Percentiles rank a stretch among this genome's conserved stretches.
phyloP scores from a whole-genome alignment of 2,888 invertebrate genomes.

The Drosophila kokeensis region DNA sequence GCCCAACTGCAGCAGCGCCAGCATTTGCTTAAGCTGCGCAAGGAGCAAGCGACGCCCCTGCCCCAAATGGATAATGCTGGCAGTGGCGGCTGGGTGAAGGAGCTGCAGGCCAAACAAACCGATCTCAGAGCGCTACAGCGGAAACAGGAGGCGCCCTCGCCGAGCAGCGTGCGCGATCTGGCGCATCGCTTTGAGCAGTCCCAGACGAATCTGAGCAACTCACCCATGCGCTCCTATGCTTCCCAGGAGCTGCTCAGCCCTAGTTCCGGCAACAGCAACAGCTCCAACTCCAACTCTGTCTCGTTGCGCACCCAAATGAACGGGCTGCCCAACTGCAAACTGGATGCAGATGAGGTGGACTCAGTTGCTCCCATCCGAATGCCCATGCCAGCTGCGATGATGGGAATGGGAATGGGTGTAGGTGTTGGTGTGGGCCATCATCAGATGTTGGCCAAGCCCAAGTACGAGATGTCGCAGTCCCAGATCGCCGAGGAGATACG shows the following conservation, averaged over 20 bases:
- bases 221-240: conserved; percentile 78
- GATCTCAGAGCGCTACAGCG: conserved; percentile 86
- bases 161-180: conserved; percentile 89
- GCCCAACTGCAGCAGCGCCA: conserved; percentile 89
- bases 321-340: conserved; percentile 82
- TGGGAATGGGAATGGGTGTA: background rate
- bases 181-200: conserved; percentile 92
- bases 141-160: conserved; percentile 65
- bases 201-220: background rate
- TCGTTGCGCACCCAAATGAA: conserved; percentile 86
- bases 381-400: background rate
- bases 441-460: conserved; percentile 78
- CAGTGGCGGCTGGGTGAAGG: conserved; percentile 88
- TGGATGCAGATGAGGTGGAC: conserved; percentile 82
- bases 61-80: conserved; percentile 3
- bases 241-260: conserved; percentile 82
- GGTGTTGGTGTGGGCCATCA: background rate
- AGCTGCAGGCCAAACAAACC: conserved; percentile 91
- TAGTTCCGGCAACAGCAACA: conserved; percentile 6
- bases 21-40: conserved; percentile 86
- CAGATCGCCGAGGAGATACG: conserved; percentile 87
- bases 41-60: conserved; percentile 83
- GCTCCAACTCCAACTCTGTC: conserved; percentile 1
- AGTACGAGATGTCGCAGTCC: conserved; percentile 85
- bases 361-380: conserved; percentile 59